A percentile compares a stretch with the other conserved stretches of the same genome.
phyloP scores from a whole-genome alignment of 37 sponge, comb jelly and placozoan species.

The Tethya wilhelma region DNA sequence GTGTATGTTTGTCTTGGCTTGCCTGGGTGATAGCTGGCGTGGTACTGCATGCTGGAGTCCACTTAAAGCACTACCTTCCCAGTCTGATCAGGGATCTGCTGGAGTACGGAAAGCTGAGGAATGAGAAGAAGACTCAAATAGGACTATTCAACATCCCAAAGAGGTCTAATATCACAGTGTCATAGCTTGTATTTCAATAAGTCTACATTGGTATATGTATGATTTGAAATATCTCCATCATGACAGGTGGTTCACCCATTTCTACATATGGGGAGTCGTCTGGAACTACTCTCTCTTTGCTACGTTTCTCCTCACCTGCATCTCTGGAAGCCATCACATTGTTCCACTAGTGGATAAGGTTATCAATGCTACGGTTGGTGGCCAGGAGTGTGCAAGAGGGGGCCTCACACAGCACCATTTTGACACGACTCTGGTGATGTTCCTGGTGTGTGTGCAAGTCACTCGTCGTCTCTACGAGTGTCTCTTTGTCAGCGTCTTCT shows the following conservation, averaged over 20 bases:
- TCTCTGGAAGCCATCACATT: too few relatives aligned
- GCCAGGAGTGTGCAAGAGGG: not conserved
- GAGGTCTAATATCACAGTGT: conserved; percentile 15
- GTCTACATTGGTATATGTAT: not conserved
- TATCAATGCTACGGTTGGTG: too few relatives aligned
- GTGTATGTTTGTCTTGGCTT: too few relatives aligned
- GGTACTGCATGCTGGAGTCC: conserved; percentile 6
- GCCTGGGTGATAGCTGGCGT: conserved; percentile 37
- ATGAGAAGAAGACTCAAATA: not conserved
- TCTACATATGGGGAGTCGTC: conserved; percentile 69
- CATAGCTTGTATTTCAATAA: not conserved
- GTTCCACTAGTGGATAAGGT: too few relatives aligned
- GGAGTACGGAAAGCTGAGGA: conserved; percentile 39
- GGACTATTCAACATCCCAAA: conserved; percentile 28
- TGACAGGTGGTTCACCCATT: conserved; percentile 75
- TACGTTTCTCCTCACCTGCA: not conserved
- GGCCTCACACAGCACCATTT: conserved; percentile 21
- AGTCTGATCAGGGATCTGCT: conserved; percentile 3
- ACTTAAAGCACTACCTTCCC: conserved; percentile 29
- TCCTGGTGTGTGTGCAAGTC: conserved; percentile 59
- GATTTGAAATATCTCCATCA: not conserved
- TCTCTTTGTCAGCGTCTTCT: conserved; percentile 63
- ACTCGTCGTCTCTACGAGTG: conserved; percentile 71
- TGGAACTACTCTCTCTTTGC: conserved; percentile 38
- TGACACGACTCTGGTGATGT: conserved; percentile 42